A percentile compares a stretch with the other conserved stretches of the same genome.
These are phyloP conservation scores for Strongylocentrotus purpuratus DNA, from an alignment of 35 echinoderm and acorn worm genomes.

Conservation along the genomic window DNA sequence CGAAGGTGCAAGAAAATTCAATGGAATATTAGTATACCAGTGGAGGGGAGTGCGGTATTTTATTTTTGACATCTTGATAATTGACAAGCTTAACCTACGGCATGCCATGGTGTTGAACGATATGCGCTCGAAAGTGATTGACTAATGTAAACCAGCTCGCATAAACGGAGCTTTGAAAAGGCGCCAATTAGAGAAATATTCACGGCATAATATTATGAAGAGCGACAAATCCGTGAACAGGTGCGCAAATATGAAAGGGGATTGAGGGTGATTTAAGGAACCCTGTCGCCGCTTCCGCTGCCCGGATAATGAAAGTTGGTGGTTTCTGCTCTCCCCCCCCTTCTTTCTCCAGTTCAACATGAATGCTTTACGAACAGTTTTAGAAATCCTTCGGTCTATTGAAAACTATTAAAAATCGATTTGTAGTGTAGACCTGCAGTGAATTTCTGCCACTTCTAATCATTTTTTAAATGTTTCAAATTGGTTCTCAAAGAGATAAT, in stretches of 20 bases:
- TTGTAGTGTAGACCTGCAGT: neutral
- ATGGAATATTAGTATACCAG: neutral
- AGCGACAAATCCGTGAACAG: neutral
- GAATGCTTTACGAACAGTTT: neutral
- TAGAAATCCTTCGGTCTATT: neutral
- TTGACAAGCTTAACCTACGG: neutral
- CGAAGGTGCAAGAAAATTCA: neutral
- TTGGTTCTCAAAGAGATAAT: no score
- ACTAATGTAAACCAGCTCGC: neutral
- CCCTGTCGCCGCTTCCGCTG: neutral
- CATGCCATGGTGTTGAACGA: neutral
- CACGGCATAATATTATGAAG: neutral
- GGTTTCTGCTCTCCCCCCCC: neutral
- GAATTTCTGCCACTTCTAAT: neutral
- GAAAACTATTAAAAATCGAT: neutral
- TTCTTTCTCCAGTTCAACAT: neutral
- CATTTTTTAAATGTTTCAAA: no score
- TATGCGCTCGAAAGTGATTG: neutral
- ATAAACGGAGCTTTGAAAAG: conserved; percentile 10
- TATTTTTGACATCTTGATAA: neutral
- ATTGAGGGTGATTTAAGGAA: neutral
- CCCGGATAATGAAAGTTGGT: neutral
- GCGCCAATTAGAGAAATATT: conserved; percentile 11
- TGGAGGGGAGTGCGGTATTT: neutral
- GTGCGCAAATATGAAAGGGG: conserved; percentile 15